phyloP scores from a whole-genome alignment of 2,888 invertebrate genomes.

The Copidosoma aretas region DNA sequence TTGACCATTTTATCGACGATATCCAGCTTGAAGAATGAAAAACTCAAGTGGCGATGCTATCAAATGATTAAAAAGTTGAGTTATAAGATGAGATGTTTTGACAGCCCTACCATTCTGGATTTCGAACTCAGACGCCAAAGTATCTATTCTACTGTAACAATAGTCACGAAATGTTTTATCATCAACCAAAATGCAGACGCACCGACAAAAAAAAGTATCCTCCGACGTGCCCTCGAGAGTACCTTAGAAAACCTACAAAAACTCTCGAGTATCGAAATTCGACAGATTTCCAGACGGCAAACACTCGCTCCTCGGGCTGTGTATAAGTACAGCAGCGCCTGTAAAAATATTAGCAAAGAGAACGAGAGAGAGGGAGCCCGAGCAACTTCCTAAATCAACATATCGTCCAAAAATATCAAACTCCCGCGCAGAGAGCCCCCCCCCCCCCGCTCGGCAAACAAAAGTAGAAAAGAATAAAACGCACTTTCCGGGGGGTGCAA shows the following conservation, averaged over 20 bases:
- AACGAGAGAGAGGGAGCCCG: not conserved
- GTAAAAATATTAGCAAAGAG: slow-evolving; percentile 4
- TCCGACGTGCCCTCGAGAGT: not conserved
- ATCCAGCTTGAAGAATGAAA: too few species aligned
- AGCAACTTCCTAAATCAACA: not conserved
- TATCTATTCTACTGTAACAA: too few species aligned
- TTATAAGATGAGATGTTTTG: too few species aligned
- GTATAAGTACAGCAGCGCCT: not conserved
- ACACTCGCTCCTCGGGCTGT: not conserved
- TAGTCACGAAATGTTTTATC: too few species aligned
- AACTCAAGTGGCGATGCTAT: too few species aligned
- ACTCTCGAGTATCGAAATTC: not conserved
- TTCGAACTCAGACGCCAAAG: too few species aligned
- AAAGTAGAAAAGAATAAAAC: not conserved
- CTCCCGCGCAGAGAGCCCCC: not conserved
- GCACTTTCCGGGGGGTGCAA: not conserved
- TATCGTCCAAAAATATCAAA: not conserved
- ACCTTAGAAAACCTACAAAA: not conserved
- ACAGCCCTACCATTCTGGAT: too few species aligned
- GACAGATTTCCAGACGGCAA: not conserved
- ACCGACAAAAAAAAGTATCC: not conserved
- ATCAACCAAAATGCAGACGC: not conserved
- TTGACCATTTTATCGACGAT: too few species aligned
- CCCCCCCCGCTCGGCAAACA: not conserved
- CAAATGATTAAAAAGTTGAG: too few species aligned